A percentile compares a stretch with the other conserved stretches of the same genome.
Conservation (phyloP, 2,888 invertebrate genomes). For the Eudasyphora cyanicolor region DNA sequence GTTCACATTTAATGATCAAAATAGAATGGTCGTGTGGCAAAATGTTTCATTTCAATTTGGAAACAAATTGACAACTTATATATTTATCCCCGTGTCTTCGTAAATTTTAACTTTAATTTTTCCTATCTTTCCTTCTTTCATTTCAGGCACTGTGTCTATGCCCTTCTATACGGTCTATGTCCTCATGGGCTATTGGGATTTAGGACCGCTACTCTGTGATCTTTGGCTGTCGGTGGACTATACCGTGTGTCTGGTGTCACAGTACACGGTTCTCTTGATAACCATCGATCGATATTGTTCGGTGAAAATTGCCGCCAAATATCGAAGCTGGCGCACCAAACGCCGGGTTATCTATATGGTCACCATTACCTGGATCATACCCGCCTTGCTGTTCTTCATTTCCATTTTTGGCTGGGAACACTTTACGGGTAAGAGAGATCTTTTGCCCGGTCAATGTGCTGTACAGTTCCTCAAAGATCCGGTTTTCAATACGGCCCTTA, state of each 20-base stretch:
- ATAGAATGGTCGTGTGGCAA: too few species aligned
- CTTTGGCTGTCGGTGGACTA: constrained; percentile 99
- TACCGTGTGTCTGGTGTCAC: constrained; percentile 98
- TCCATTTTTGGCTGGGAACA: constrained; percentile 99
- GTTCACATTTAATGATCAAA: too few species aligned
- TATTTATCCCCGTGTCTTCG: too few species aligned
- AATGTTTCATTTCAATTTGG: too few species aligned
- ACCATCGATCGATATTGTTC: constrained; percentile 99
- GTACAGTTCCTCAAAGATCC: constrained; percentile 99
- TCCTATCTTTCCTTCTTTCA: too few species aligned
- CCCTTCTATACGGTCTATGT: constrained; percentile 99
- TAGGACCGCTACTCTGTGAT: constrained; percentile 97
- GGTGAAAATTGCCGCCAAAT: constrained; percentile 98
- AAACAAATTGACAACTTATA: too few species aligned
- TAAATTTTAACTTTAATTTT: constrained; percentile 47
- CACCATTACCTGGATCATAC: constrained; percentile 97
- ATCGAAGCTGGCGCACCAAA: constrained; percentile 97
- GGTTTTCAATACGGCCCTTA: constrained; percentile 97
- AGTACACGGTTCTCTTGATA: constrained; percentile 98
- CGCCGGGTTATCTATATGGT: constrained; percentile 97
- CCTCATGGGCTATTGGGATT: constrained; percentile 97
- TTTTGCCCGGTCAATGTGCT: constrained; percentile 93
- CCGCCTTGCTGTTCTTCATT: constrained; percentile 96
- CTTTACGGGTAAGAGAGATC: constrained; percentile 94
- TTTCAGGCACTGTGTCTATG: constrained; percentile 97